A percentile compares a stretch with the other conserved stretches of the same genome.
These are phyloP conservation scores for Phrynocephalus versicolor DNA, from an alignment of 2,113 vertebrate species.

Conservation along the genomic window DNA sequence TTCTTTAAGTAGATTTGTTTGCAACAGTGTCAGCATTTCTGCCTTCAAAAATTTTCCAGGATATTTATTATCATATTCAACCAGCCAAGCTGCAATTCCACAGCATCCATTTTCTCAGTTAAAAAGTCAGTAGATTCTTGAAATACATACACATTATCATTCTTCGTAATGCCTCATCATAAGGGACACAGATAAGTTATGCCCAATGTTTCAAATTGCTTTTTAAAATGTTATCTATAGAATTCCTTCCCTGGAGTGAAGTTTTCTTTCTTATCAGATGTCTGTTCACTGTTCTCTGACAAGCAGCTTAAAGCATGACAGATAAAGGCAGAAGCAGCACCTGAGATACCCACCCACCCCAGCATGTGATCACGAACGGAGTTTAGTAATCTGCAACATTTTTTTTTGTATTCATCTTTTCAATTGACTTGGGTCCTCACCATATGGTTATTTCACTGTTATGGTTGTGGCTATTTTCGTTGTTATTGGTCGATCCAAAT, in stretches of 20 bases:
- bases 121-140: conserved; percentile 14
- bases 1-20: conserved; percentile 38
- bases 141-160: not conserved
- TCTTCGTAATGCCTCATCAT: not conserved
- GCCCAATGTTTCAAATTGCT: not conserved
- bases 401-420: no score
- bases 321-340: not conserved
- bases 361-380: not conserved
- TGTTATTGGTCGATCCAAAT: no score
- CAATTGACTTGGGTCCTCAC: no score
- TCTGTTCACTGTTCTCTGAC: not conserved
- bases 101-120: conserved; percentile 15
- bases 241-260: not conserved
- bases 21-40: conserved; percentile 26
- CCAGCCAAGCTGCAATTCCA: not conserved
- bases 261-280: not conserved
- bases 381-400: no score
- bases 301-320: not conserved
- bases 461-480: no score
- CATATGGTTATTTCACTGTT: no score
- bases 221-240: not conserved
- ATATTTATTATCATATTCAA: conserved; percentile 26
- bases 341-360: not conserved
- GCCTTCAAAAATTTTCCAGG: conserved; percentile 14
- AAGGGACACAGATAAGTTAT: not conserved